These are phyloP conservation scores for Epizoanthus rinbou DNA, from an alignment of 92 coral and sea anemone genomes.

Conservation along the genomic window DNA sequence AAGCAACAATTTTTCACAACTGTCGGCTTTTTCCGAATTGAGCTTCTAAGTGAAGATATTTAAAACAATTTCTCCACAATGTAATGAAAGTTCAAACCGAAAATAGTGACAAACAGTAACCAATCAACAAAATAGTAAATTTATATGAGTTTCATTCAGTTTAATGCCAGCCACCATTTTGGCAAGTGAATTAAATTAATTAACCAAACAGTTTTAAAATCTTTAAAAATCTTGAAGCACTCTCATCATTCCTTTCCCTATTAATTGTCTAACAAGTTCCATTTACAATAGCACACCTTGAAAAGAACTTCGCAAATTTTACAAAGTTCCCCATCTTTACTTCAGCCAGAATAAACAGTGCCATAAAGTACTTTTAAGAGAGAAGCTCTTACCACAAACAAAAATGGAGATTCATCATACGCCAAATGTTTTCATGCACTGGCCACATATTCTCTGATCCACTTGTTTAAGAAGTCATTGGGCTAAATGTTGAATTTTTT, in stretches of 20 bases:
- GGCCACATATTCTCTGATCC: slow-evolving; percentile 24
- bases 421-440: slow-evolving; percentile 20
- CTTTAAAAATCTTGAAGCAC: slow-evolving; percentile 19
- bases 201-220: slow-evolving; percentile 23
- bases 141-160: slow-evolving; percentile 18
- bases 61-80: slow-evolving; percentile 21
- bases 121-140: slow-evolving; percentile 23
- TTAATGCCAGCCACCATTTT: slow-evolving; percentile 25
- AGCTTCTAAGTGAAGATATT: slow-evolving; percentile 24
- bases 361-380: slow-evolving; percentile 22
- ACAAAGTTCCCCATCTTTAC: slow-evolving; percentile 13
- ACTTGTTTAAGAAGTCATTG: slow-evolving; percentile 7
- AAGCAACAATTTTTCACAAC: slow-evolving; percentile 21
- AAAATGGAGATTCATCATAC: slow-evolving; percentile 13
- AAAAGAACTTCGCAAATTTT: slow-evolving; percentile 14
- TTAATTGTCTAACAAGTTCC: slow-evolving; percentile 23
- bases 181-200: slow-evolving; percentile 23
- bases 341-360: slow-evolving; percentile 15
- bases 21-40: slow-evolving; percentile 18
- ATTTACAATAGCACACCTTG: slow-evolving; percentile 24
- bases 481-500: slow-evolving; percentile 25
- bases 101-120: slow-evolving; percentile 22
- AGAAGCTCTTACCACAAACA: slow-evolving; percentile 27
- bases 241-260: slow-evolving; percentile 25
- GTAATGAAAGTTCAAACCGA: slow-evolving; percentile 25